Evolutionary conservation across 2,797 vertebrate species (phyloP).

Genomic region (Coccyzus lansbergi): DNA sequence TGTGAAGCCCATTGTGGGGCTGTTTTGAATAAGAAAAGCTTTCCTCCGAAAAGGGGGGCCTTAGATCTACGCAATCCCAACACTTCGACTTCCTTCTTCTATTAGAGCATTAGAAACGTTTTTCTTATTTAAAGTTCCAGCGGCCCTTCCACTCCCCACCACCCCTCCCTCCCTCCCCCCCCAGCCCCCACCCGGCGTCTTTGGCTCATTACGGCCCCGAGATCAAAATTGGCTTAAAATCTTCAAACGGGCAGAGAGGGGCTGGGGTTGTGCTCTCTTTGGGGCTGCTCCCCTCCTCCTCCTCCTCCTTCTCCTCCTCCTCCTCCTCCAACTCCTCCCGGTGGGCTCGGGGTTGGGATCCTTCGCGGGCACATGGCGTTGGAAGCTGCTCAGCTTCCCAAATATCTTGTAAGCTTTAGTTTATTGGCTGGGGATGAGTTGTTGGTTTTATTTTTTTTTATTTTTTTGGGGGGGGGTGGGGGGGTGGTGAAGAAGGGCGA

Average conservation of each 20-base stretch:
- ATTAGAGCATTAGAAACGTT: constrained; percentile 97
- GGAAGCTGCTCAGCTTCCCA: constrained; percentile 24
- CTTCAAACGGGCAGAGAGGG: constrained; percentile 41
- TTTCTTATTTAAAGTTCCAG: constrained; percentile 85
- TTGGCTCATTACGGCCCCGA: constrained; percentile 74
- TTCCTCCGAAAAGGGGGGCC: constrained; percentile 92
- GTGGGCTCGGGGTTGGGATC: constrained; percentile 8
- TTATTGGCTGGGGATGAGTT: neutral
- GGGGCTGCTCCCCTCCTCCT: constrained; percentile 12
- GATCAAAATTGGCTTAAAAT: constrained; percentile 79
- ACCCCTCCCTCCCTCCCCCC: constrained; percentile 28
- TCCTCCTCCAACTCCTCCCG: neutral
- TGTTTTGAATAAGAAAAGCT: constrained; percentile 99
- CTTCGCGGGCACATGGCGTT: constrained; percentile 33
- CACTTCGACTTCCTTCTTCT: constrained; percentile 95
- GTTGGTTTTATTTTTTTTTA: too few relatives aligned
- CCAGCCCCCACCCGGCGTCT: constrained; percentile 56
- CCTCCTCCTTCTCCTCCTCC: constrained; percentile 40
- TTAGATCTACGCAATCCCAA: constrained; percentile 97
- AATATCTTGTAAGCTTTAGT: constrained; percentile 5
- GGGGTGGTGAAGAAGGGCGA: neutral
- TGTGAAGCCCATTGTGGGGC: constrained; percentile 99
- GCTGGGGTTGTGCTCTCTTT: constrained; percentile 56
- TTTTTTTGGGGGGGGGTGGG: too few relatives aligned
- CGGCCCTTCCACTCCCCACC: constrained; percentile 76